Evolutionary conservation across 2,797 vertebrate genomes (phyloP).

Genomic region (Argyrosomus regius): DNA sequence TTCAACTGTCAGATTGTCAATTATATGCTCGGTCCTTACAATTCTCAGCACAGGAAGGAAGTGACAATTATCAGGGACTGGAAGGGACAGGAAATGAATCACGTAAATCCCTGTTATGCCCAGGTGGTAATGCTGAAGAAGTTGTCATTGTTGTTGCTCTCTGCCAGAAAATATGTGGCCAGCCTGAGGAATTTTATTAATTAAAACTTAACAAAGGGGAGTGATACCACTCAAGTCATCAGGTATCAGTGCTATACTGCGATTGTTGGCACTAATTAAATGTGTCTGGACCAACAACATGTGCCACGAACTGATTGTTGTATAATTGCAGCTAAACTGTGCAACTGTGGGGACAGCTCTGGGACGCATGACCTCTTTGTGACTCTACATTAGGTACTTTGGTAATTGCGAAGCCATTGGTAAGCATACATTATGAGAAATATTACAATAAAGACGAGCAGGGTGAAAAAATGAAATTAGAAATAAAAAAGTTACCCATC

Average conservation of each 20-base stretch:
- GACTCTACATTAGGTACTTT: background rate
- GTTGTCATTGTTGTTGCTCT: constrained; percentile 5
- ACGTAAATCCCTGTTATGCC: constrained; percentile 9
- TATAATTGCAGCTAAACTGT: constrained; percentile 20
- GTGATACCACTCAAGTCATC: constrained; percentile 6
- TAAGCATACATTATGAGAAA: background rate
- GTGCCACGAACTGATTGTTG: constrained; percentile 20
- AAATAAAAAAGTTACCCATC: background rate
- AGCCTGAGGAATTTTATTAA: background rate
- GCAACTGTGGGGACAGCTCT: constrained; percentile 1
- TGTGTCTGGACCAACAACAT: background rate
- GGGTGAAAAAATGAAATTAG: background rate
- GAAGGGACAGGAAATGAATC: constrained; percentile 4
- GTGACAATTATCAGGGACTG: background rate
- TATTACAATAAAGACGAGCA: background rate
- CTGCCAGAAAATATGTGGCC: constrained; percentile 5
- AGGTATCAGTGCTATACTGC: background rate
- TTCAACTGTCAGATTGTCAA: constrained; percentile 21
- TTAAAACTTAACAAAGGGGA: constrained; percentile 15
- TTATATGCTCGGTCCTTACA: background rate
- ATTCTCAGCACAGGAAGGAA: background rate
- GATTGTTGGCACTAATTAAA: background rate
- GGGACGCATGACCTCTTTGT: constrained; percentile 21
- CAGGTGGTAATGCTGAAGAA: background rate
- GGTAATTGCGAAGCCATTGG: background rate